phyloP scores from a whole-genome alignment of 2,113 vertebrate species.

The Melanotaenia duboulayi region DNA sequence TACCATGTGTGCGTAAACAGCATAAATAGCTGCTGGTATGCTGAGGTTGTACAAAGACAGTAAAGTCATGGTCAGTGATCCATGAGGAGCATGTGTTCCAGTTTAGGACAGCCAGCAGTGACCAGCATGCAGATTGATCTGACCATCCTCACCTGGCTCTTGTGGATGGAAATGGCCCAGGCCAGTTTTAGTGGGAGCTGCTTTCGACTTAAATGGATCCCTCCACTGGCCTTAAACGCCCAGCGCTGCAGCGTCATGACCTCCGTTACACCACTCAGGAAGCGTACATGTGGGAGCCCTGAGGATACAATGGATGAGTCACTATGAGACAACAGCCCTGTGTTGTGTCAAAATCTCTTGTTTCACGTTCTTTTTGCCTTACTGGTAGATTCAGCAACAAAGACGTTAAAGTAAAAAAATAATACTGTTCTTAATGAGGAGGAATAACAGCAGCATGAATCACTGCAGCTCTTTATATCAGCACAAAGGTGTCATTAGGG shows the following conservation, averaged over 20 bases:
- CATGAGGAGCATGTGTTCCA: not conserved
- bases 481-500: too few species aligned
- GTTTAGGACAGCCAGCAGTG: too few species aligned
- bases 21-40: too few species aligned
- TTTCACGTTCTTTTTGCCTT: too few species aligned
- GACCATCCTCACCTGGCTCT: slow-evolving; percentile 89
- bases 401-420: too few species aligned
- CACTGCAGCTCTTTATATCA: too few species aligned
- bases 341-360: too few species aligned
- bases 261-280: slow-evolving; percentile 89
- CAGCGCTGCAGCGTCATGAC: slow-evolving; percentile 89
- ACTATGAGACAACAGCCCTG: not conserved
- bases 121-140: not conserved
- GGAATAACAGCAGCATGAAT: too few species aligned
- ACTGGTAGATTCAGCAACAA: too few species aligned
- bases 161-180: slow-evolving; percentile 99
- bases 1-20: too few species aligned
- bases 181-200: slow-evolving; percentile 96
- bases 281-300: slow-evolving; percentile 91
- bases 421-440: too few species aligned
- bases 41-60: not conserved
- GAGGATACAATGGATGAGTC: not conserved
- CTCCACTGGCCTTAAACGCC: slow-evolving; percentile 87
- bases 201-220: slow-evolving; percentile 88
- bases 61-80: not conserved